Percentiles rank a stretch among this genome's conserved stretches.
Evolutionary conservation across 2,113 vertebrate genomes (phyloP).

Genomic region (Oryzias woworae): DNA sequence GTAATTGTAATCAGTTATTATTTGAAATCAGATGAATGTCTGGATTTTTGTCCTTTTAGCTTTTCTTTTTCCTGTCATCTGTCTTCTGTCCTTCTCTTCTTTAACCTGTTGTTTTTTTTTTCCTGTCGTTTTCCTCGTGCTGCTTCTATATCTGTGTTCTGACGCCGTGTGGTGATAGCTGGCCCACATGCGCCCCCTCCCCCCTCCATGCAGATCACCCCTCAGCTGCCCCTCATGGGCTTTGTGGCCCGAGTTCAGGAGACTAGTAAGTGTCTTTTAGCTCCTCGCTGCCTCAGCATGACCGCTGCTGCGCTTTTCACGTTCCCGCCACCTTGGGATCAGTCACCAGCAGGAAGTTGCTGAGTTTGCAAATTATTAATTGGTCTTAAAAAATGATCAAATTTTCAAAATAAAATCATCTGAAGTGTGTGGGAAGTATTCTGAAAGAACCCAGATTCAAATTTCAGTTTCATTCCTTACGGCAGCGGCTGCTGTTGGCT

Average conservation of each 20-base stretch:
- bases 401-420: no score
- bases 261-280: constrained; percentile 93
- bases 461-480: neutral
- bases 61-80: constrained; percentile 7
- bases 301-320: neutral
- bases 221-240: constrained; percentile 99
- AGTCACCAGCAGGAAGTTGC: neutral
- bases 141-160: constrained; percentile 31
- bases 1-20: no score
- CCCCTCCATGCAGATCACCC: constrained; percentile 98
- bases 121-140: constrained; percentile 3
- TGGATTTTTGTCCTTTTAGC: neutral
- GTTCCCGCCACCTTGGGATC: neutral
- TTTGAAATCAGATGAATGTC: neutral
- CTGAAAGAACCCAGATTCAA: no score
- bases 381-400: no score
- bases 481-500: constrained; percentile 20
- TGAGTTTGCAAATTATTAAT: neutral
- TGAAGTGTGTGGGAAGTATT: no score
- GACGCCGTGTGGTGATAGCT: constrained; percentile 74
- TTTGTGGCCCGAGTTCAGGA: constrained; percentile 99
- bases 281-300: constrained; percentile 59
- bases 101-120: constrained; percentile 3
- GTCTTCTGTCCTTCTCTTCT: neutral
- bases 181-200: constrained; percentile 95